Conservation (phyloP, 2,113 vertebrate species). For the Azemiops feae region DNA sequence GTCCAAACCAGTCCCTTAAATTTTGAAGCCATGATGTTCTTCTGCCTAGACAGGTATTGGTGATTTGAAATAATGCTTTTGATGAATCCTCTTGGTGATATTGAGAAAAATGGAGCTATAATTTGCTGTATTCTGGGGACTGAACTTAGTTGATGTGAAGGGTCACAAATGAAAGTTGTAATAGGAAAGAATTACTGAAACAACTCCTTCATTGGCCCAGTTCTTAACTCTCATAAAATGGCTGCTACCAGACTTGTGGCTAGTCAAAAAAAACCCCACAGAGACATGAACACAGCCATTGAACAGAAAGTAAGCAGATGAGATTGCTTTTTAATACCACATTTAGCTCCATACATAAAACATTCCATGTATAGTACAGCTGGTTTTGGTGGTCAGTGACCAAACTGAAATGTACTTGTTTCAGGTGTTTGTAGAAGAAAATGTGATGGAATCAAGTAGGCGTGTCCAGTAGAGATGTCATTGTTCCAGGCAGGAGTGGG, state of each 20-base stretch:
- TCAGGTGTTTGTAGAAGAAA: neutral
- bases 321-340: neutral
- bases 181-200: neutral
- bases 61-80: neutral
- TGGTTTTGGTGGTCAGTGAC: neutral
- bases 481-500: neutral
- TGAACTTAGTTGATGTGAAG: neutral
- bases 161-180: neutral
- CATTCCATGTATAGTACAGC: neutral
- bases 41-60: neutral
- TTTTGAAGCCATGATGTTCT: no score
- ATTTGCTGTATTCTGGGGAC: neutral
- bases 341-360: neutral
- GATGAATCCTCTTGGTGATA: neutral
- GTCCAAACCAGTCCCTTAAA: no score
- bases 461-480: neutral
- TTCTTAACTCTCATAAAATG: neutral
- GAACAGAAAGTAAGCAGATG: neutral
- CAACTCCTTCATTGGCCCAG: neutral
- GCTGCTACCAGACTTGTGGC: neutral
- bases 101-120: neutral
- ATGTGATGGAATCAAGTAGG: neutral
- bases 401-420: neutral
- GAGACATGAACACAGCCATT: neutral
- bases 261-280: neutral